Evolutionary conservation across 2,888 invertebrate species (phyloP), one percentile per base, ranked within the genome.

Genomic region (Lysandra coridon): DNA sequence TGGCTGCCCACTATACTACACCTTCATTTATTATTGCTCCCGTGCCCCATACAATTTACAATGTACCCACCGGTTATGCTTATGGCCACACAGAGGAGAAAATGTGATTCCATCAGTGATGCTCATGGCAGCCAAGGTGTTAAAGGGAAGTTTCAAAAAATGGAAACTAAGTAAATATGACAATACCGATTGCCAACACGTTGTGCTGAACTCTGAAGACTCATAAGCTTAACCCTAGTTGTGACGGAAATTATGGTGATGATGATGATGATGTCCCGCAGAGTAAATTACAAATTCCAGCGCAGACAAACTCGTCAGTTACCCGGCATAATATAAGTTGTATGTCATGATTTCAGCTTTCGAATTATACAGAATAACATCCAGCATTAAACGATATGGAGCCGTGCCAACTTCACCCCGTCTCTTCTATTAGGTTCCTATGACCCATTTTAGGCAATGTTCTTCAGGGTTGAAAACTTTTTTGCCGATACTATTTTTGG

Each of bases 321-420:
- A 44, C 44, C n/a, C 44, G 0, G 23, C 23, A 30, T 49, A 75
- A 14, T 75, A 75, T 44, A 75, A 75, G 76, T 57, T 74, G 74
- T 74, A 44, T 76, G 33, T 53, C 53, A 76, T 57, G 53, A 76
- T 53, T 53, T 33, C 53, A 76, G 76, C 53, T 76, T 53, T 76
- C 76, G 53, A 76, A 76, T 76, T 76, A 53, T 76, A 76, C 40
- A 44, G 74, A 74, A 76, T 57, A 53, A 33, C 53, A 53, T 53
- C 76, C 30, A 57, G 76, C 53, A 53, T 76, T 76, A 76, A 76
- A 76, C 76, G 76, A 76, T 76, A 53, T 76, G 76, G 76, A 76
- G 49, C 53, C 17, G 30, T 76, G 76, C 76, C 76, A 76, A 76
- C 57, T 74, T 44, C 23, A 74, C n/a, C 76, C 30, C 33, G 53